Conservation (phyloP, 2,888 invertebrate species). For the Drosophila mimica region DNA sequence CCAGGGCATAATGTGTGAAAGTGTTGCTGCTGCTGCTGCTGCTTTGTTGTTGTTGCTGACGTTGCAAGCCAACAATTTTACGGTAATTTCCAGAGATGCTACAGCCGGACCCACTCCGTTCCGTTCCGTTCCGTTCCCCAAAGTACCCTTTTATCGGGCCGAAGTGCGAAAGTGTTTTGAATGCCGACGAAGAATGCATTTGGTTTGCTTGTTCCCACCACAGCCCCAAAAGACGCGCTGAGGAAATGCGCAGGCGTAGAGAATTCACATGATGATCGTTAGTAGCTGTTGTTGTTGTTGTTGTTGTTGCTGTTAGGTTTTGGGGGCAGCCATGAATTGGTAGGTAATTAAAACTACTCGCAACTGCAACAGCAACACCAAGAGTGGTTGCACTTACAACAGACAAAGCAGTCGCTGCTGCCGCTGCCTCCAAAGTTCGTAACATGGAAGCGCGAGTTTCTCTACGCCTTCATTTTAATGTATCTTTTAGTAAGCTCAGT, state of each 20-base stretch:
- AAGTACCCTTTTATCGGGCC: constrained; percentile 2
- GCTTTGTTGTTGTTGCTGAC: constrained; percentile 20
- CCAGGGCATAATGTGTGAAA: constrained; percentile 72
- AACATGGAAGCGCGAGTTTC: constrained; percentile 73
- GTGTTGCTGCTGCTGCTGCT: constrained; percentile 55
- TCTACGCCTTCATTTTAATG: constrained; percentile 75
- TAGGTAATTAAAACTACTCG: constrained; percentile 71
- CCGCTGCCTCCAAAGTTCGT: constrained; percentile 37
- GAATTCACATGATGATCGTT: constrained; percentile 79
- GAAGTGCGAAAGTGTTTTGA: constrained; percentile 54
- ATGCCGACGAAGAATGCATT: constrained; percentile 53
- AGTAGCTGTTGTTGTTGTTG: constrained; percentile 44
- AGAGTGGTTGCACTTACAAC: constrained; percentile 47
- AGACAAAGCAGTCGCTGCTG: constrained; percentile 50
- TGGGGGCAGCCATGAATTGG: constrained; percentile 63
- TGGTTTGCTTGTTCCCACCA: constrained; percentile 47
- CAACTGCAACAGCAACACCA: constrained; percentile 55
- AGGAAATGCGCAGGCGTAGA: constrained; percentile 72
- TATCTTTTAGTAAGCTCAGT: constrained; percentile 65
- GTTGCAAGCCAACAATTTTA: constrained; percentile 61
- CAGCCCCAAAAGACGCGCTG: constrained; percentile 19
- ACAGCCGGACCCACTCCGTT: constrained; percentile 25
- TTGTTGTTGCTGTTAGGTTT: constrained; percentile 38
- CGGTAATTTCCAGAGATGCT: constrained; percentile 58
- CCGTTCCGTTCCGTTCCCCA: constrained; percentile 6